Base-by-base conservation (phyloP, 2,888 invertebrate species). In the Chalcosyrphus nemorum region DNA sequence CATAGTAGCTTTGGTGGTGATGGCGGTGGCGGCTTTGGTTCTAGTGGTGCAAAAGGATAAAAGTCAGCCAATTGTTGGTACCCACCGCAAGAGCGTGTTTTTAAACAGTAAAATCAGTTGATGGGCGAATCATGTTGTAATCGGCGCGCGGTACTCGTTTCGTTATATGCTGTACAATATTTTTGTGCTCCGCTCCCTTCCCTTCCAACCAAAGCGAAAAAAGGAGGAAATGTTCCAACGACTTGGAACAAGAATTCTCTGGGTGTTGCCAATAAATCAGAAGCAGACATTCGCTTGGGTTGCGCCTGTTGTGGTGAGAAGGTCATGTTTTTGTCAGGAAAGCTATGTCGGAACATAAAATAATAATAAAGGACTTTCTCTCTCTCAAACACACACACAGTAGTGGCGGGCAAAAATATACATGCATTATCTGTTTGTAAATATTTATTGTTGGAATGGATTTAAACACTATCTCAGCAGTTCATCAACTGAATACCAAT, bases 181-280 rank as follows among this genome's bases (percentile, higher is more conserved):
- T 35, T 35, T 35, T 17, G 29, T 72, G n/a, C 29, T 7, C 52
- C n/a, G n/a, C n/a, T n/a, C n/a, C n/a, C n/a, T n/a, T n/a, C n/a
- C n/a, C n/a, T n/a, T n/a, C n/a, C n/a, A n/a, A n/a, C 45, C 15
- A 24, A n/a, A n/a, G n/a, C n/a, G n/a, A n/a, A n/a, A n/a, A 66
- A 41, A 52, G 38, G 45, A 41, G 74, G 74, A 74, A 74, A 63
- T 56, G 54, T 63, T 74, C 54, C 54, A 45, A 63, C 54, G 63
- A 74, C 63, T 74, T 63, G 74, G 35, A 74, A 74, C 74, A 74
- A 15, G 32, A 63, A 63, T 74, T 63, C 35, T 54, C 61, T 24
- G 74, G 74, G 74, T 74, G 74, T 74, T 74, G 54, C 74, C 63
- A 74, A 74, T 74, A 74, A 74, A 74, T 74, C 74, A 63, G 63